phyloP scores from a whole-genome alignment of 2,113 vertebrate genomes.

The Chauna torquata region DNA sequence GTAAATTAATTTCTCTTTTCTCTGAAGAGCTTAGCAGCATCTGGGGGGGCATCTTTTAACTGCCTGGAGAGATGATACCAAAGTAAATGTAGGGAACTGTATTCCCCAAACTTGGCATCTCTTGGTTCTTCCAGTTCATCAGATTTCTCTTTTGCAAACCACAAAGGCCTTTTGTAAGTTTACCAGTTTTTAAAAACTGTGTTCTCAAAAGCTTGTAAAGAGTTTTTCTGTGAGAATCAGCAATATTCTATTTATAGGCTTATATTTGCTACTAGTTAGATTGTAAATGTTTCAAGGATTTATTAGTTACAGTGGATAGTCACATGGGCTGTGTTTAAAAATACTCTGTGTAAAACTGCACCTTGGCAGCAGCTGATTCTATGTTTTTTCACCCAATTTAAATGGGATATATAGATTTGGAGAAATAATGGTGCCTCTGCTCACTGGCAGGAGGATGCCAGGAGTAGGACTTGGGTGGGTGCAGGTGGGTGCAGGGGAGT shows the following conservation, averaged over 20 bases:
- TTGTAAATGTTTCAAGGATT: neutral
- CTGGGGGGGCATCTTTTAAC: slow-evolving; percentile 1
- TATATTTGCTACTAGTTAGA: neutral
- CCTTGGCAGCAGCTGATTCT: neutral
- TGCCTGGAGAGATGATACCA: slow-evolving; percentile 58
- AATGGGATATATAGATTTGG: neutral
- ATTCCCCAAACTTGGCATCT: slow-evolving; percentile 56
- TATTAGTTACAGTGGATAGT: neutral
- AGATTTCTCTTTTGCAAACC: slow-evolving; percentile 60
- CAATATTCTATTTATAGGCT: neutral
- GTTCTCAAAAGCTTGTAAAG: neutral
- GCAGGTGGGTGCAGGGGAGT: too few species aligned
- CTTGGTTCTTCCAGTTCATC: slow-evolving; percentile 47
- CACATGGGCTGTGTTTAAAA: neutral
- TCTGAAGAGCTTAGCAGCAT: slow-evolving; percentile 70
- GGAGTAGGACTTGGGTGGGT: neutral
- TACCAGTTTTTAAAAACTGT: neutral
- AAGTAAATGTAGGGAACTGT: slow-evolving; percentile 51
- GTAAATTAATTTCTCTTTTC: slow-evolving; percentile 65
- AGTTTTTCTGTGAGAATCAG: neutral
- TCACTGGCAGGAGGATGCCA: neutral
- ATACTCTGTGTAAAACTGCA: neutral
- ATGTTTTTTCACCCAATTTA: neutral
- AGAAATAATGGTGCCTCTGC: neutral
- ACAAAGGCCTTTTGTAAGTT: neutral